Evolutionary conservation across 2,797 vertebrate species (phyloP).

Genomic region (Microcaecilia unicolor): DNA sequence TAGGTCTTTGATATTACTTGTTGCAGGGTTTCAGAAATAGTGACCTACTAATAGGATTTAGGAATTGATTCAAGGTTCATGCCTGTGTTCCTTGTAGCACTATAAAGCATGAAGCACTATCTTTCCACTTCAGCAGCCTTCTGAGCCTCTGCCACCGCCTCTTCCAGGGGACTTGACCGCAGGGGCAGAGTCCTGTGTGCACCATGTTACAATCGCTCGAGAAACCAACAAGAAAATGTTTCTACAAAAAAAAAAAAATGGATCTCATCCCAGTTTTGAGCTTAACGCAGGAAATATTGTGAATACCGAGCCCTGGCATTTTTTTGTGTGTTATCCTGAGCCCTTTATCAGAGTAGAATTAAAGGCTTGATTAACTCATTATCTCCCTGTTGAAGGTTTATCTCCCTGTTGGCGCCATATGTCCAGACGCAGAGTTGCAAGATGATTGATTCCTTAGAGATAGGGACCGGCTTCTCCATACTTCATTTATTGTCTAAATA

Average conservation of each 20-base stretch:
- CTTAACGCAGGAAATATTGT: conserved; percentile 7
- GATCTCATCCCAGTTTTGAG: conserved; percentile 3
- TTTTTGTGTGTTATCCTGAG: conserved; percentile 21
- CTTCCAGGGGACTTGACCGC: neutral
- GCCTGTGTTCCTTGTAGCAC: too few species aligned
- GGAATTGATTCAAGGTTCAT: too few species aligned
- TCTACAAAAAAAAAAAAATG: neutral
- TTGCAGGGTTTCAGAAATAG: too few species aligned
- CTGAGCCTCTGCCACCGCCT: too few species aligned
- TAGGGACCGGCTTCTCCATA: conserved; percentile 83
- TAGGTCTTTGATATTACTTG: too few species aligned
- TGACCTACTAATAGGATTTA: too few species aligned
- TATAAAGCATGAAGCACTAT: too few species aligned
- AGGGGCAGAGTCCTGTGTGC: neutral
- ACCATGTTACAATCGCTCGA: too few species aligned
- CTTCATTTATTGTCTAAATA: conserved; percentile 95
- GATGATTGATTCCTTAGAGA: conserved; percentile 97
- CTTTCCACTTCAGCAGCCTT: neutral
- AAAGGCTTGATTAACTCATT: conserved; percentile 71
- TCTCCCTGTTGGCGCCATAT: conserved; percentile 85
- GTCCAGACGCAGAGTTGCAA: conserved; percentile 85
- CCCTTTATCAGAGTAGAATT: conserved; percentile 54
- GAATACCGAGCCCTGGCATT: conserved; percentile 1
- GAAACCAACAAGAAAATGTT: neutral
- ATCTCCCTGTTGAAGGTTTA: conserved; percentile 75